A percentile compares a stretch with the other conserved stretches of the same genome.
These are phyloP conservation scores for Melinaea menophilus DNA, from an alignment of 2,888 invertebrate genomes.

Conservation along the genomic window DNA sequence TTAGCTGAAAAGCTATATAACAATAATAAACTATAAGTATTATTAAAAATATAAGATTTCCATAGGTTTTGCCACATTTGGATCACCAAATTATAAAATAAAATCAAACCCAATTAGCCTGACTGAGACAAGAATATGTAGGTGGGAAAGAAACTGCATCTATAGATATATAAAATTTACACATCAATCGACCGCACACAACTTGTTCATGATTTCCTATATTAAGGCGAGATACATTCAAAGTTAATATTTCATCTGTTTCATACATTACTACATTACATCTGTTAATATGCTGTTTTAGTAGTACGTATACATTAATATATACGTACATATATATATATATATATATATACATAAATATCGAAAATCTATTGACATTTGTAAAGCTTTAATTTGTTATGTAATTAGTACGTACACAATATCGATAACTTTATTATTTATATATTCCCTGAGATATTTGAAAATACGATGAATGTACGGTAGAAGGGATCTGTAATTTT, in stretches of 20 bases:
- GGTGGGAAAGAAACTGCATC: constrained; percentile 2
- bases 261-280: not conserved
- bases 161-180: constrained; percentile 20
- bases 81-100: too few relatives aligned
- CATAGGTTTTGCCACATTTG: constrained; percentile 97
- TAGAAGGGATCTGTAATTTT: not conserved
- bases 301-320: not conserved
- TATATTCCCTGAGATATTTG: too few relatives aligned
- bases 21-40: too few relatives aligned
- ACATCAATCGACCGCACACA: constrained; percentile 15
- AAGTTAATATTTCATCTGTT: constrained; percentile 16
- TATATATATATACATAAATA: not conserved
- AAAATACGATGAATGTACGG: not conserved
- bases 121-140: constrained; percentile 10
- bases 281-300: constrained; percentile 12
- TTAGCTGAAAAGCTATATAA: too few relatives aligned
- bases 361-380: not conserved
- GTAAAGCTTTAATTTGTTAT: not conserved
- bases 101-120: constrained; percentile 83
- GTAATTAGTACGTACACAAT: too few relatives aligned
- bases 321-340: too few relatives aligned
- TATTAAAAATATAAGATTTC: constrained; percentile 19
- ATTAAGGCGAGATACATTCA: constrained; percentile 15
- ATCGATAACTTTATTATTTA: too few relatives aligned
- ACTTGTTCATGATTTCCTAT: constrained; percentile 29